Conservation (phyloP, 2,797 vertebrate genomes). For the Xerus rutilus region DNA sequence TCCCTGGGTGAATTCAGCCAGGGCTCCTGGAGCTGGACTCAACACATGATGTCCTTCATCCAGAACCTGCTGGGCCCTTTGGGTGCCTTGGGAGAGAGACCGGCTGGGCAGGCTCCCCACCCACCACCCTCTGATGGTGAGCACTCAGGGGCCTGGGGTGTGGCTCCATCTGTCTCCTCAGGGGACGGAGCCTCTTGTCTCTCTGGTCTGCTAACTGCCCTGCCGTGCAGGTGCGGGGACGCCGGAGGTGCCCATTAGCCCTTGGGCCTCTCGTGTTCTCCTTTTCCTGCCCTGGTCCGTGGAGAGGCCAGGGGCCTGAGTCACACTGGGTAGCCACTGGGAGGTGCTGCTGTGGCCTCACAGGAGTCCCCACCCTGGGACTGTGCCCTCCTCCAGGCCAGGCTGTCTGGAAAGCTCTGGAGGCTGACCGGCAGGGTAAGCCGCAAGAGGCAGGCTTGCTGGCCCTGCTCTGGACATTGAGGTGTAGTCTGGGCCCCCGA, state of each 20-base stretch:
- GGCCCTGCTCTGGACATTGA: neutral
- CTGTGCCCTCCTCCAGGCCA: too few relatives aligned
- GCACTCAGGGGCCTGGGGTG: neutral
- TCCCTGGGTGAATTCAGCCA: neutral
- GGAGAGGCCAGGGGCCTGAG: neutral
- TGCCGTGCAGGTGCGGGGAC: neutral
- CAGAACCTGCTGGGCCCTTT: neutral
- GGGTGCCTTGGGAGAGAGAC: neutral
- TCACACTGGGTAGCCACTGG: neutral
- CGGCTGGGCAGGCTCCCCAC: neutral
- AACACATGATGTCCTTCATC: neutral
- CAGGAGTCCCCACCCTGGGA: neutral
- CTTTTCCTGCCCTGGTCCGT: too few relatives aligned
- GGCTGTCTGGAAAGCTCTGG: too few relatives aligned
- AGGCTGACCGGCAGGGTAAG: too few relatives aligned
- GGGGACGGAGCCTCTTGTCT: accelerated
- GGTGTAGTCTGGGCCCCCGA: neutral
- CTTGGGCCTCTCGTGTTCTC: neutral
- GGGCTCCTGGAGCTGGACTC: neutral
- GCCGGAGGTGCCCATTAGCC: neutral
- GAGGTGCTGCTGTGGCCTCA: neutral
- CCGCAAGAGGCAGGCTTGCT: too few relatives aligned
- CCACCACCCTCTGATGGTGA: neutral
- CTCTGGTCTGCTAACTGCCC: neutral
- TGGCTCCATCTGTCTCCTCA: accelerated